These are phyloP conservation scores for Abrostola tripartita DNA, from an alignment of 2,888 invertebrate species.

Conservation along the genomic window DNA sequence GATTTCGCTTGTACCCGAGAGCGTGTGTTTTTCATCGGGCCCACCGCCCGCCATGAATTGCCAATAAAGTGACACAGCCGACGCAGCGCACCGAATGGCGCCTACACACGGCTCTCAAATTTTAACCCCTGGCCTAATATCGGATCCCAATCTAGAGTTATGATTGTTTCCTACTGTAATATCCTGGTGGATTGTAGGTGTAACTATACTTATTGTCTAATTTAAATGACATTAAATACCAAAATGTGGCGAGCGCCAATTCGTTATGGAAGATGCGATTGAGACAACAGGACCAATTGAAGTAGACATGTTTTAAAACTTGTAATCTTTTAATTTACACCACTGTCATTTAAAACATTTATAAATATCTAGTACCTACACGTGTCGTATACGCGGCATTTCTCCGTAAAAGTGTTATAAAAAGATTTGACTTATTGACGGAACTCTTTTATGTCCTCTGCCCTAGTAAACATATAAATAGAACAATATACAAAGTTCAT, in stretches of 20 bases:
- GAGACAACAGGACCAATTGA: too few relatives aligned
- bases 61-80: conserved; percentile 59
- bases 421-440: neutral
- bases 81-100: conserved; percentile 54
- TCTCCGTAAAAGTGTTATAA: neutral
- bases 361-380: neutral
- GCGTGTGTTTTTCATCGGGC: conserved; percentile 57
- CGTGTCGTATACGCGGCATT: neutral
- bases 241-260: too few relatives aligned
- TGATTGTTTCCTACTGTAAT: conserved; percentile 21
- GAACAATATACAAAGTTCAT: neutral
- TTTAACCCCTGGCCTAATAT: conserved; percentile 44
- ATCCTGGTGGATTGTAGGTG: neutral
- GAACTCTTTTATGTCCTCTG: neutral
- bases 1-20: conserved; percentile 59
- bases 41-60: conserved; percentile 47
- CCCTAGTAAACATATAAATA: neutral
- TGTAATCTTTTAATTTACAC: too few relatives aligned
- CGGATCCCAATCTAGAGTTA: conserved; percentile 24
- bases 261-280: too few relatives aligned
- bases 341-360: neutral
- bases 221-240: neutral
- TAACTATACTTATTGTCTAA: neutral
- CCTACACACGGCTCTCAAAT: conserved; percentile 55
- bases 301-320: too few relatives aligned